Evolutionary conservation across 2,113 vertebrate species (phyloP).

Genomic region (Junco hyemalis): DNA sequence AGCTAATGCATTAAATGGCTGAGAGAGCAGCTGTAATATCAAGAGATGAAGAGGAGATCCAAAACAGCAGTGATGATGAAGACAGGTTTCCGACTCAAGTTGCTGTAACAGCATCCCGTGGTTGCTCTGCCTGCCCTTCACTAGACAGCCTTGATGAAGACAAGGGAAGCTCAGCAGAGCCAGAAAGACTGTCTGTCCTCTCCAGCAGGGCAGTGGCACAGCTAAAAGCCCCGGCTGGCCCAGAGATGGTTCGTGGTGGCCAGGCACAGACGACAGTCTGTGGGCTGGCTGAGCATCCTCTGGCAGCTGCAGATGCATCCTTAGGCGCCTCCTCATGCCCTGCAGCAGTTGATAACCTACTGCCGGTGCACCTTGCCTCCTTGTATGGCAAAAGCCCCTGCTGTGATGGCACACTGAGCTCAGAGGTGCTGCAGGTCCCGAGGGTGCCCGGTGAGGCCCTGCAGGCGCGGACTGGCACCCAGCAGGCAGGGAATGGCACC

Average conservation of each 20-base stretch:
- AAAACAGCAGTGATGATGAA: neutral
- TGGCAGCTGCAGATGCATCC: neutral
- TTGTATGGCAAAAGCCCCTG: neutral
- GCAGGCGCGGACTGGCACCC: neutral
- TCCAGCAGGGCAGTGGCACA: neutral
- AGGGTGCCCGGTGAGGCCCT: rapidly evolving
- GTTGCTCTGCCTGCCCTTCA: neutral
- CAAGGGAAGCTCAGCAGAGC: neutral
- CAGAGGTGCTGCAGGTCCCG: neutral
- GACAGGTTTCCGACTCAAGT: neutral
- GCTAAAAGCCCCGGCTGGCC: neutral
- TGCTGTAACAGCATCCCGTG: neutral
- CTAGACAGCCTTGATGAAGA: neutral
- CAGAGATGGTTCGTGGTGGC: neutral
- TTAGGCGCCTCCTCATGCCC: rapidly evolving
- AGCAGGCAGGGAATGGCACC: rapidly evolving
- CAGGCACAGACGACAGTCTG: neutral
- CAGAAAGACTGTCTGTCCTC: neutral
- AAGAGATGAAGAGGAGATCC: slow-evolving; percentile 8
- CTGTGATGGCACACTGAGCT: rapidly evolving
- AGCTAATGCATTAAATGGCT: slow-evolving; percentile 34
- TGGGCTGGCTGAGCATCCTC: neutral
- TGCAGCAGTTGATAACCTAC: rapidly evolving
- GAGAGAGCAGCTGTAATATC: neutral
- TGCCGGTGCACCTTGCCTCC: neutral